Evolutionary conservation across 2,888 invertebrate species (phyloP), one percentile per base, ranked within the genome.

Genomic region (Nephrotoma guestfalica): DNA sequence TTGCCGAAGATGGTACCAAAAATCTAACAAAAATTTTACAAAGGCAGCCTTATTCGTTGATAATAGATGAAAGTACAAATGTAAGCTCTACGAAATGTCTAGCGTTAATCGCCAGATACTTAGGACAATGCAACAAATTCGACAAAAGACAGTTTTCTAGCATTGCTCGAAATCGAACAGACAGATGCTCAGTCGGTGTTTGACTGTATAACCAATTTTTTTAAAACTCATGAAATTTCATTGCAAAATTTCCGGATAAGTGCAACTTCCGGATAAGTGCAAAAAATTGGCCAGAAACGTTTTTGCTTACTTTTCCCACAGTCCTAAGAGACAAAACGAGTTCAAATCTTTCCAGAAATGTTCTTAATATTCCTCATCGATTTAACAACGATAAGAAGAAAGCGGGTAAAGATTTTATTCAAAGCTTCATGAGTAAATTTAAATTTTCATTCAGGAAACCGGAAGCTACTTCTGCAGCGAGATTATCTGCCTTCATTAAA

Each of bases 311-410:
- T 89, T 90, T 86, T 86, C 88, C 6, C 87, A 89, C 51, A 90
- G 90, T 87, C 87, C 88, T 41, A 90, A 90, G 88, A 86, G 89
- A 87, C 86, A 88, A 57, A 86, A 86, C n/a, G n/a, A n/a, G n/a
- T n/a, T n/a, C n/a, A n/a, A n/a, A n/a, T n/a, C n/a, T n/a, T n/a
- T n/a, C n/a, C n/a, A n/a, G n/a, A n/a, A n/a, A n/a, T n/a, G n/a
- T n/a, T n/a, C n/a, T n/a, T n/a, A n/a, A n/a, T n/a, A n/a, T n/a
- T n/a, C n/a, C n/a, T n/a, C n/a, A n/a, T n/a, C n/a, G n/a, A n/a
- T n/a, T n/a, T n/a, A n/a, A n/a, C n/a, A n/a, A n/a, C n/a, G n/a
- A n/a, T n/a, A n/a, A n/a, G n/a, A n/a, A n/a, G n/a, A n/a, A n/a
- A n/a, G n/a, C n/a, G n/a, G n/a, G n/a, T n/a, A n/a, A n/a, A n/a